Evolutionary conservation across 2,888 invertebrate species (phyloP).

Genomic region (Biston betularia): DNA sequence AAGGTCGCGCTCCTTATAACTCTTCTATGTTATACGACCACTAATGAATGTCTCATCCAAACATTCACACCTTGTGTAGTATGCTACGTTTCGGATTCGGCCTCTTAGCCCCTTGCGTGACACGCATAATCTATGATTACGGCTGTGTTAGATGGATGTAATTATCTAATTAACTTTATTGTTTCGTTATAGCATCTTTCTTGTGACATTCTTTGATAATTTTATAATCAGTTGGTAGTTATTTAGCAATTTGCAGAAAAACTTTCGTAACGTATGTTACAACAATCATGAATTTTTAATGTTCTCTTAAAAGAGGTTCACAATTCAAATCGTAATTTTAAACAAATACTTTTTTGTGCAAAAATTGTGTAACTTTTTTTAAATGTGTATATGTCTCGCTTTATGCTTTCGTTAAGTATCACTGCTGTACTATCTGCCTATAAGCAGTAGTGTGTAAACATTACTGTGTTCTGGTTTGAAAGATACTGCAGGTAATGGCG

Average conservation of each 20-base stretch:
- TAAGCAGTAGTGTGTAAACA: too few relatives aligned
- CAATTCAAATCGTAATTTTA: too few relatives aligned
- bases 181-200: constrained; percentile 34
- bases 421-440: too few relatives aligned
- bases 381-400: too few relatives aligned
- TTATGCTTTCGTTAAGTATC: too few relatives aligned
- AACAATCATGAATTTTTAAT: too few relatives aligned
- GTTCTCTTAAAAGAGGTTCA: too few relatives aligned
- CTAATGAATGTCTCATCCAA: constrained; percentile 43
- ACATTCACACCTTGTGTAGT: constrained; percentile 35
- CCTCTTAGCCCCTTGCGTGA: constrained; percentile 54
- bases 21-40: constrained; percentile 53
- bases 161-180: constrained; percentile 39
- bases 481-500: too few relatives aligned
- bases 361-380: too few relatives aligned
- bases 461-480: too few relatives aligned
- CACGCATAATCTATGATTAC: constrained; percentile 49
- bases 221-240: constrained; percentile 30
- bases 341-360: too few relatives aligned
- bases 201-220: constrained; percentile 31
- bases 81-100: constrained; percentile 47
- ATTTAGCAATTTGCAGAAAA: neutral
- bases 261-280: neutral
- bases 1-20: constrained; percentile 65
- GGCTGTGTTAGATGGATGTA: too few relatives aligned